Percentiles rank a stretch among this genome's conserved stretches.
Evolutionary conservation across 2,888 invertebrate species (phyloP).

Genomic region (Arctia plantaginis): DNA sequence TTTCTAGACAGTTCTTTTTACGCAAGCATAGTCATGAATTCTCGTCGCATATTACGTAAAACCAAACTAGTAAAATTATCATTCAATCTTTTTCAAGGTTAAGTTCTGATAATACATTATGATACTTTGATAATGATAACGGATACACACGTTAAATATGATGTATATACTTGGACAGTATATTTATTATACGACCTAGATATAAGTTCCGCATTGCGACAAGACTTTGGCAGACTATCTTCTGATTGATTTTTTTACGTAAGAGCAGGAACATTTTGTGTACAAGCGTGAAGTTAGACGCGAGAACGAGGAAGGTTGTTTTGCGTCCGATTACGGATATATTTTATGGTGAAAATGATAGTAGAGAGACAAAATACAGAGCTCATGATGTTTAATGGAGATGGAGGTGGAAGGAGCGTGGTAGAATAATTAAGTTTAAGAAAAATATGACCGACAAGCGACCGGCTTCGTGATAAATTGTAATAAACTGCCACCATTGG

Average conservation of each 20-base stretch:
- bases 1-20: slow-evolving; percentile 1
- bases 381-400: too few relatives aligned
- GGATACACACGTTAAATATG: background rate
- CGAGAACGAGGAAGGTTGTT: background rate
- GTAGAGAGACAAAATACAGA: background rate
- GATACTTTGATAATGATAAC: slow-evolving; percentile 4
- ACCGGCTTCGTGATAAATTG: too few relatives aligned
- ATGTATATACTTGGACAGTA: slow-evolving; percentile 4
- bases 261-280: background rate
- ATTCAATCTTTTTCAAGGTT: slow-evolving; percentile 14
- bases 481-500: too few relatives aligned
- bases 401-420: too few relatives aligned
- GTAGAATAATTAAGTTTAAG: too few relatives aligned
- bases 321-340: background rate
- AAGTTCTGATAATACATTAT: background rate
- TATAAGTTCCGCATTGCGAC: slow-evolving; percentile 26
- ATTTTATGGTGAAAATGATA: background rate
- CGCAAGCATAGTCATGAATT: background rate
- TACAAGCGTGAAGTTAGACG: background rate
- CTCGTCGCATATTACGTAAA: background rate
- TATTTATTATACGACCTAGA: slow-evolving; percentile 21
- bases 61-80: slow-evolving; percentile 6
- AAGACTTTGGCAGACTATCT: slow-evolving; percentile 13
- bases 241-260: slow-evolving; percentile 20
- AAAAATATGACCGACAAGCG: too few relatives aligned